phyloP scores from a whole-genome alignment of 2,888 invertebrate genomes.

The Dastarcus helophoroides region DNA sequence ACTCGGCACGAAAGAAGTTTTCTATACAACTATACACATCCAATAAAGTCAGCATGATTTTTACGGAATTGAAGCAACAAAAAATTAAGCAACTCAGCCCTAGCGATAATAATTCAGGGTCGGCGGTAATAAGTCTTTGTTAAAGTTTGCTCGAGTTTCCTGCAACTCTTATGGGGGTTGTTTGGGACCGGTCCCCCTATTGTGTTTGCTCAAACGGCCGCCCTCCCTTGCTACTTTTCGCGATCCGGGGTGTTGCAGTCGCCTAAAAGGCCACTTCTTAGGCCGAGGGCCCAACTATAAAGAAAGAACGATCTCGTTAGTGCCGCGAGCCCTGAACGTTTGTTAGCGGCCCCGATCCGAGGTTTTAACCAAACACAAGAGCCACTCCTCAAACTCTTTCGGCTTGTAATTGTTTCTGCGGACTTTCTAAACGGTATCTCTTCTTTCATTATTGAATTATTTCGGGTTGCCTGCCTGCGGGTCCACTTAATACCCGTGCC shows the following conservation, averaged over 20 bases:
- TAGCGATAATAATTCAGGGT: too few species aligned
- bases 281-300: slow-evolving; percentile 1
- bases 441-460: too few species aligned
- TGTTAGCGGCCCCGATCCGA: neutral
- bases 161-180: slow-evolving; percentile 1
- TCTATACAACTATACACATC: too few species aligned
- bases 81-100: too few species aligned
- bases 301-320: neutral
- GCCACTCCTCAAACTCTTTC: neutral
- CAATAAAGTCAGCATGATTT: too few species aligned
- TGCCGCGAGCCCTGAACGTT: neutral
- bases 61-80: too few species aligned
- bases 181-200: neutral
- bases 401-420: neutral
- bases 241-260: slow-evolving; percentile 1
- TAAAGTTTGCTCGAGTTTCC: neutral
- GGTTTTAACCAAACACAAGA: neutral
- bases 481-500: too few species aligned
- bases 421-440: too few species aligned
- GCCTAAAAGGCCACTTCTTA: slow-evolving; percentile 1
- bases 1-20: too few species aligned
- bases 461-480: too few species aligned
- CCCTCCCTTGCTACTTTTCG: neutral
- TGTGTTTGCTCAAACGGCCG: neutral
- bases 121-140: neutral